Evolutionary conservation across 2,113 vertebrate genomes (phyloP).

Genomic region (Zosterops pallidus): DNA sequence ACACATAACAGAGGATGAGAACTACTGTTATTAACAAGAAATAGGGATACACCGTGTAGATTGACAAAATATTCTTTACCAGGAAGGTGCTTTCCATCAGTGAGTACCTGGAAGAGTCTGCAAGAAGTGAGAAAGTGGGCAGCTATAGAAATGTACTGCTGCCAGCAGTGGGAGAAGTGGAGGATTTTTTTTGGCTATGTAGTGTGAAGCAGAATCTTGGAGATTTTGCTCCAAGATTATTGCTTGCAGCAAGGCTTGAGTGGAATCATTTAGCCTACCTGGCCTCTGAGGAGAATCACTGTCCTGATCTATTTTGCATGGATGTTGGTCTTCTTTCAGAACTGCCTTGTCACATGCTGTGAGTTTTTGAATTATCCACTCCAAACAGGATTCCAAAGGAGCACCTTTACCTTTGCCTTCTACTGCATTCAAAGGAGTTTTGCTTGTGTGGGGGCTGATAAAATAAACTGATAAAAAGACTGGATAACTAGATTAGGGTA

Average conservation of each 20-base stretch:
- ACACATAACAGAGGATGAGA: not conserved
- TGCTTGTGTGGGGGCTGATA: not conserved
- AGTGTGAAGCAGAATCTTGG: not conserved
- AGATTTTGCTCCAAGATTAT: not conserved
- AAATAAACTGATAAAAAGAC: conserved; percentile 46
- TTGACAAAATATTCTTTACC: not conserved
- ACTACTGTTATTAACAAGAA: not conserved
- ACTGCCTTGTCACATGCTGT: not conserved
- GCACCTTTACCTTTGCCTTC: not conserved
- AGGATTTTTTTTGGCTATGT: not conserved
- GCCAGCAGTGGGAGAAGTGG: not conserved
- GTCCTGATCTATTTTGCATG: not conserved
- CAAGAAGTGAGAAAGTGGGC: not conserved
- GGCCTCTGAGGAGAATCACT: not conserved
- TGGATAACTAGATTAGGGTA: conserved; percentile 51
- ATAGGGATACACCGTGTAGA: not conserved
- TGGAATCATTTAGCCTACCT: not conserved
- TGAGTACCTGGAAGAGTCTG: not conserved
- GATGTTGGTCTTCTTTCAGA: not conserved
- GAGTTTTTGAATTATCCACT: not conserved
- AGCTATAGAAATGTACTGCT: not conserved
- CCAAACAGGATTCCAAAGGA: not conserved
- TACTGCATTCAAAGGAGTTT: not conserved
- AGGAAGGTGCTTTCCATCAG: not conserved
- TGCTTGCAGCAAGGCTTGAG: not conserved